phyloP scores from a whole-genome alignment of 2,113 vertebrate species.

The Phylloscopus trochiloides region DNA sequence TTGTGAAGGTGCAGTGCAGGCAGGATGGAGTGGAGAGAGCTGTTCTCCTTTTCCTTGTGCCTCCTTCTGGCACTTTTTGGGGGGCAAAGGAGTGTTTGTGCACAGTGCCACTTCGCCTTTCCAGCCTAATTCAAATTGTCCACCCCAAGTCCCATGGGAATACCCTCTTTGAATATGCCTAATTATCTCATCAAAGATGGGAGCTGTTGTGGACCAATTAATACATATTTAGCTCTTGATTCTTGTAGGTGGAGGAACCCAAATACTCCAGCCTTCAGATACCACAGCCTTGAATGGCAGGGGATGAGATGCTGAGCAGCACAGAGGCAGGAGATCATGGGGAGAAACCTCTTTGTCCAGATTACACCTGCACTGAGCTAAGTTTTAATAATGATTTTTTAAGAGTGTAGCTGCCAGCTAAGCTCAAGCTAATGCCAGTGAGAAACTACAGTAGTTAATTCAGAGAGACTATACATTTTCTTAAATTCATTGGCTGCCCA shows the following conservation, averaged over 20 bases:
- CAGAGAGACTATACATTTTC: not conserved
- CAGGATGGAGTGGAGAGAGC: not conserved
- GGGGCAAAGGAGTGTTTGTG: not conserved
- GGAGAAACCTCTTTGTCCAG: not conserved
- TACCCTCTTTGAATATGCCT: not conserved
- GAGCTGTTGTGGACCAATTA: not conserved
- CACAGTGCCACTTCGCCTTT: not conserved
- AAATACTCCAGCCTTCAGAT: not conserved
- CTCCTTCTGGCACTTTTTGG: not conserved
- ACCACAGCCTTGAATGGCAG: not conserved
- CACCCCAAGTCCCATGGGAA: not conserved
- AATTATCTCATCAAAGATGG: not conserved
- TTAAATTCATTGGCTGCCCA: not conserved
- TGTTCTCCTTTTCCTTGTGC: not conserved
- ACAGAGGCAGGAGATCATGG: accelerated
- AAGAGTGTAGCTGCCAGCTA: not conserved
- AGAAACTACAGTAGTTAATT: not conserved
- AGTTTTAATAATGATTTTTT: not conserved
- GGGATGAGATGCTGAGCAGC: not conserved
- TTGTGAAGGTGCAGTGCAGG: accelerated
- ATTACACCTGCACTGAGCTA: not conserved
- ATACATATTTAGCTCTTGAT: not conserved
- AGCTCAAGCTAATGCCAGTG: not conserved
- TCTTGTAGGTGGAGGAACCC: not conserved
- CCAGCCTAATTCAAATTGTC: not conserved